Evolutionary conservation across 2,888 invertebrate genomes (phyloP).

Genomic region (Drosophila formosana): DNA sequence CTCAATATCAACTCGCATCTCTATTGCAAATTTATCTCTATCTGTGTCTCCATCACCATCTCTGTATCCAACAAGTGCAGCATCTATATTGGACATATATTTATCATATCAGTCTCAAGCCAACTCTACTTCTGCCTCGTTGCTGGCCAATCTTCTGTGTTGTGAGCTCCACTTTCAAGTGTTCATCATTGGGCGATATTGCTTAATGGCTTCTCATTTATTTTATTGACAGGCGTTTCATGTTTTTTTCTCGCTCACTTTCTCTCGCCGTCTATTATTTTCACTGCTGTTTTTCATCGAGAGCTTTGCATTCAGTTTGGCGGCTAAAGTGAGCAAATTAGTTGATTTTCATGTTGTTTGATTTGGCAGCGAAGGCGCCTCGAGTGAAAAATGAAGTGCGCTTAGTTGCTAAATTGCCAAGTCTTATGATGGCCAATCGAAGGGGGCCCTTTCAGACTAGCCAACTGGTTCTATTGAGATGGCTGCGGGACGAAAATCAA

Average conservation of each 20-base stretch:
- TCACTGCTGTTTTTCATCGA: constrained; percentile 12
- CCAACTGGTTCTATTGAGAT: background rate
- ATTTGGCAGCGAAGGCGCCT: constrained; percentile 34
- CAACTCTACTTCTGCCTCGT: background rate
- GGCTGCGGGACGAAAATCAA: background rate
- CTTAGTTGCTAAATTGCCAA: constrained; percentile 35
- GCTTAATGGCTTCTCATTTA: constrained; percentile 68
- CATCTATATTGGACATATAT: no score
- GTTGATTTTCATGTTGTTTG: constrained; percentile 70
- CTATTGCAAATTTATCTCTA: no score
- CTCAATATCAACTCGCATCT: no score
- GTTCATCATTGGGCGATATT: constrained; percentile 58
- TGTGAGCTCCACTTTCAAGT: constrained; percentile 49
- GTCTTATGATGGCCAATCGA: constrained; percentile 42
- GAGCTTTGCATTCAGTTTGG: constrained; percentile 42
- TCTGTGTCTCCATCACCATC: no score
- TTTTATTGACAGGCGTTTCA: constrained; percentile 69
- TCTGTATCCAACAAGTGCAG: no score
- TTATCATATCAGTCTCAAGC: no score
- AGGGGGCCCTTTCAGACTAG: background rate
- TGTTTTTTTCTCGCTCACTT: background rate
- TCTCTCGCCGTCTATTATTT: background rate
- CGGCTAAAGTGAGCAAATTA: constrained; percentile 70
- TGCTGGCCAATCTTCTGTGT: background rate
- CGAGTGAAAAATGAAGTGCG: constrained; percentile 49